A percentile compares a stretch with the other conserved stretches of the same genome.
Evolutionary conservation across 2,113 vertebrate genomes (phyloP).

Genomic region (Trochalopteron elliotii): DNA sequence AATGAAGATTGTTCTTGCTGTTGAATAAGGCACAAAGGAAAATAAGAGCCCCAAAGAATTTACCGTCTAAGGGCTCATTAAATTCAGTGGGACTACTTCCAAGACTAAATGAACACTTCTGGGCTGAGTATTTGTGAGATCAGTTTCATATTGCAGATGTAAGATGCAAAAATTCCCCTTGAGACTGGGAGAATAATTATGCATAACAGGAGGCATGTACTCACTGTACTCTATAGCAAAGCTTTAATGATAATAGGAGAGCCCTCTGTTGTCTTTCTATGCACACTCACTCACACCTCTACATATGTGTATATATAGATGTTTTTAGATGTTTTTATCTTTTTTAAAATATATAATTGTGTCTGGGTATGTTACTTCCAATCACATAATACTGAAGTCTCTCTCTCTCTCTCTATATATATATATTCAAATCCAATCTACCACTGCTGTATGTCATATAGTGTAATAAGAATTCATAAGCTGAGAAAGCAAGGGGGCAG

Average conservation of each 20-base stretch:
- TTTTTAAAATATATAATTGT: neutral
- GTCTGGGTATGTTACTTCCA: neutral
- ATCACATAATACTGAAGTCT: neutral
- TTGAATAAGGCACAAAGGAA: slow-evolving; percentile 16
- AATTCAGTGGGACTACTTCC: slow-evolving; percentile 47
- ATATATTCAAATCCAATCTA: neutral
- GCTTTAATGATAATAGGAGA: neutral
- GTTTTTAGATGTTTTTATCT: neutral
- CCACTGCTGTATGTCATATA: neutral
- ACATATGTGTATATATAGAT: neutral
- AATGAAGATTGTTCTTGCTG: slow-evolving; percentile 18
- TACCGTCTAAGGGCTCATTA: slow-evolving; percentile 29
- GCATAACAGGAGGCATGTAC: neutral
- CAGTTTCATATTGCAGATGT: slow-evolving; percentile 13
- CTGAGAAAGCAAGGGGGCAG: neutral
- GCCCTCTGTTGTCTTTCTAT: neutral
- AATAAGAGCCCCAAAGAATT: slow-evolving; percentile 28
- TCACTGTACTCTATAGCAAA: neutral
- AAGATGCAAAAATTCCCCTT: neutral
- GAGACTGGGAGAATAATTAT: slow-evolving; percentile 26
- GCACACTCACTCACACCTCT: neutral
- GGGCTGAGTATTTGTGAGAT: slow-evolving; percentile 25
- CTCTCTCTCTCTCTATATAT: neutral
- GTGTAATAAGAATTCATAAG: neutral
- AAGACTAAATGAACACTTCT: slow-evolving; percentile 53